Conservation (phyloP, 2,113 vertebrate species). For the Blennius ocellaris region DNA sequence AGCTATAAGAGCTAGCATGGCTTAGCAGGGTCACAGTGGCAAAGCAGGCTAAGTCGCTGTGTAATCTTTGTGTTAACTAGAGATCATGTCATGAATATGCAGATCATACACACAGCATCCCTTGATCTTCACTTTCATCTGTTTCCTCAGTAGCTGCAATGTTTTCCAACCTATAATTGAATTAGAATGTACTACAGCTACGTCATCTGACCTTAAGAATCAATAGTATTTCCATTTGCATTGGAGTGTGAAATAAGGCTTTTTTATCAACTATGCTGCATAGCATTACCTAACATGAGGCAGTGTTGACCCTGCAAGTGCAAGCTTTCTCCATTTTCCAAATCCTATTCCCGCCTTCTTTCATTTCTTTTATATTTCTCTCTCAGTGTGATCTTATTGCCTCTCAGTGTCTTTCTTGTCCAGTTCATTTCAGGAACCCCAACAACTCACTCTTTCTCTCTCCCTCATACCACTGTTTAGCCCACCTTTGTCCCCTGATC, state of each 20-base stretch:
- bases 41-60: conserved; percentile 57
- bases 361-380: conserved; percentile 3
- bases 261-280: conserved; percentile 48
- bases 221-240: background rate
- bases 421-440: background rate
- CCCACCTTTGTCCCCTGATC: background rate
- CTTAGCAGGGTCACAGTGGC: conserved; percentile 57
- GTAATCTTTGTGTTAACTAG: conserved; percentile 71
- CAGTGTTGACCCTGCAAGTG: conserved; percentile 31
- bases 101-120: conserved; percentile 41
- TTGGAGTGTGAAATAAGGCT: conserved; percentile 1
- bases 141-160: background rate
- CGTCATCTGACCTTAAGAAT: conserved; percentile 8
- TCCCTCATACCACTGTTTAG: background rate
- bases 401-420: background rate
- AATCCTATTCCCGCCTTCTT: conserved; percentile 2
- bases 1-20: conserved; percentile 65
- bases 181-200: no score
- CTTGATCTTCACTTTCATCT: conserved; percentile 5
- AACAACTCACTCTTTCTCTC: background rate
- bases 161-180: background rate
- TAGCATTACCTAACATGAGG: conserved; percentile 49
- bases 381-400: background rate
- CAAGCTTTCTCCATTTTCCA: conserved; percentile 27
- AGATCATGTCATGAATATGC: conserved; percentile 62